A percentile compares a stretch with the other conserved stretches of the same genome.
Evolutionary conservation across 2,797 vertebrate species (phyloP).

Genomic region (Phataginus tetradactyla): DNA sequence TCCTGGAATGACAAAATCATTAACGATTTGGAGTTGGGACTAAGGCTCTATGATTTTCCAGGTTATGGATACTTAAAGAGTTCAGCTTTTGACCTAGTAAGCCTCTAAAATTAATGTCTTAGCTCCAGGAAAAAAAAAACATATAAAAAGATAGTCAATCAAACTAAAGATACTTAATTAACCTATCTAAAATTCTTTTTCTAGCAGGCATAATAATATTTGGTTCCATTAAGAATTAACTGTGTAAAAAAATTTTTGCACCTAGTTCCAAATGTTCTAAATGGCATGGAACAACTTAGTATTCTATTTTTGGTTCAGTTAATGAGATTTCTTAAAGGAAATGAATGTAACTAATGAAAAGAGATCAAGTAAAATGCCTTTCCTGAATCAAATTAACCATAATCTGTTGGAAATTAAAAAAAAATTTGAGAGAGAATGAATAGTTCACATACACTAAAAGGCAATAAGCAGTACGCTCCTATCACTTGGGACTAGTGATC

Average conservation of each 20-base stretch:
- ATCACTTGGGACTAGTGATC: not conserved
- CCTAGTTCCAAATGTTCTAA: slow-evolving; percentile 59
- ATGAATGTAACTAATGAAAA: slow-evolving; percentile 43
- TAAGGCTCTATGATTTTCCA: slow-evolving; percentile 14
- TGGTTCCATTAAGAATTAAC: slow-evolving; percentile 52
- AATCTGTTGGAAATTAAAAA: slow-evolving; percentile 1
- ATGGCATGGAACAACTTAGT: slow-evolving; percentile 53
- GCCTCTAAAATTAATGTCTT: slow-evolving; percentile 20
- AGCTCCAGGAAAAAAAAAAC: slow-evolving; percentile 42
- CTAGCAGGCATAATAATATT: slow-evolving; percentile 50
- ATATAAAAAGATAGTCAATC: slow-evolving; percentile 47
- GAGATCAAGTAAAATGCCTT: slow-evolving; percentile 60
- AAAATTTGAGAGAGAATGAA: slow-evolving; percentile 31
- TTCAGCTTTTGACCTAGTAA: slow-evolving; percentile 36
- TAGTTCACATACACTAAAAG: slow-evolving; percentile 32
- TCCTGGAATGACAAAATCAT: not conserved
- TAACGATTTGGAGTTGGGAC: not conserved
- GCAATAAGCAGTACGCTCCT: not conserved
- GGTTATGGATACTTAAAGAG: slow-evolving; percentile 1
- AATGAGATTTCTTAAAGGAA: slow-evolving; percentile 67
- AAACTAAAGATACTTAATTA: slow-evolving; percentile 9
- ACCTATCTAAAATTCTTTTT: slow-evolving; percentile 26
- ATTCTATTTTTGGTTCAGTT: slow-evolving; percentile 68
- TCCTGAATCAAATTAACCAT: slow-evolving; percentile 52
- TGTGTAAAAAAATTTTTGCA: not conserved